Base-by-base conservation (phyloP, 2,888 invertebrate genomes). In the Ganaspis brasiliensis region DNA sequence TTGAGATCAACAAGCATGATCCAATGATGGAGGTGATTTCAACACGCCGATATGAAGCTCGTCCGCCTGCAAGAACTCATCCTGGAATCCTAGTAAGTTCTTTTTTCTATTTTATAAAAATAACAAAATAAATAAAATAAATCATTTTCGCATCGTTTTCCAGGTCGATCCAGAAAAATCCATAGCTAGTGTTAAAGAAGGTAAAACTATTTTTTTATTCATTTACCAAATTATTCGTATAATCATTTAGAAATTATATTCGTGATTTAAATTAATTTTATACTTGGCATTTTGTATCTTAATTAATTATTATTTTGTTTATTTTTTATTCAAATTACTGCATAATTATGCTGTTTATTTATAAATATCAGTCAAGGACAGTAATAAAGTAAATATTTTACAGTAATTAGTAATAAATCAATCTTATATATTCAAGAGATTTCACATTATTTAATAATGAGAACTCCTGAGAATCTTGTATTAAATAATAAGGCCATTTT, bases 101-200 rank as follows among this genome's bases (percentile, higher is more conserved):
- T 72, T 37, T 26, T 24, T 45, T 45, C n/a, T 24, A 21, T 24
- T 40, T 8, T 14, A 24, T 16, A 9, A n/a, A n/a, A n/a, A n/a
- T n/a, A n/a, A n/a, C n/a, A n/a, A n/a, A n/a, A n/a, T n/a, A n/a
- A n/a, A n/a, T n/a, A n/a, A n/a, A n/a, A n/a, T n/a, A 67, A 45
- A 45, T 67, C 45, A 45, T 40, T 21, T 67, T 45, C n/a, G 14
- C 40, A 21, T 63, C 52, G 84, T 87, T 83, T 93, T 92, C 70
- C 92, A 96, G 94, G 94, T 95, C 81, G 95, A 95, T 91, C 95
- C 95, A 78, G 95, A 95, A 71, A 96, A 96, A 89, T 95, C 96
- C 83, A 94, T 96, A 92, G 96, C 97, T 87, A 95, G 96, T 91
- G 96, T 96, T 93, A 97, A 97, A 95, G 97, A 97, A 94, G 97